Conservation (phyloP, 2,113 vertebrate genomes). For the Neotoma lepida region DNA sequence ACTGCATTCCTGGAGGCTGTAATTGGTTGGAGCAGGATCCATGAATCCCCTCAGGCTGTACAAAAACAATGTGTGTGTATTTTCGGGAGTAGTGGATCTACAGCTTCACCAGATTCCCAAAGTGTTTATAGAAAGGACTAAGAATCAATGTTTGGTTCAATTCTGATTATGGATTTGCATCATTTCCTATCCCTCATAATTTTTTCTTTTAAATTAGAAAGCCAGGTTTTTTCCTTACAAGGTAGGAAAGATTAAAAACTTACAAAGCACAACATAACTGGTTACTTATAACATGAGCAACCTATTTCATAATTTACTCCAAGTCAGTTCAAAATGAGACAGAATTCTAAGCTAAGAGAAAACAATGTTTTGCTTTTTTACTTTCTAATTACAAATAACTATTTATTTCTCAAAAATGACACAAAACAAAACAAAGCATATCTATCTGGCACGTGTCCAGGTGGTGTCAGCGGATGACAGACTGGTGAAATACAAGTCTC, state of each 20-base stretch:
- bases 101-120: neutral
- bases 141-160: neutral
- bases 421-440: neutral
- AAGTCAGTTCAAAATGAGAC: neutral
- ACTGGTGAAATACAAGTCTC: neutral
- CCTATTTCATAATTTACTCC: neutral
- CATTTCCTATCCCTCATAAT: neutral
- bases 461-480: neutral
- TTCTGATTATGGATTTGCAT: neutral
- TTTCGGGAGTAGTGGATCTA: neutral
- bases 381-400: conserved; percentile 28
- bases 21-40: neutral
- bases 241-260: neutral
- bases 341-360: conserved; percentile 9
- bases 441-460: neutral
- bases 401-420: neutral
- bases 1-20: neutral
- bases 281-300: neutral
- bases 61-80: neutral
- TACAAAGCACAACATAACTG: neutral
- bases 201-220: conserved; percentile 17
- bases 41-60: neutral
- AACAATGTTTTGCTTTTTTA: conserved; percentile 1
- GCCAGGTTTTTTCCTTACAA: neutral
- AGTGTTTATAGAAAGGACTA: neutral